phyloP scores from a whole-genome alignment of 2,797 vertebrate genomes.

The Microctenopoma lineatum region DNA sequence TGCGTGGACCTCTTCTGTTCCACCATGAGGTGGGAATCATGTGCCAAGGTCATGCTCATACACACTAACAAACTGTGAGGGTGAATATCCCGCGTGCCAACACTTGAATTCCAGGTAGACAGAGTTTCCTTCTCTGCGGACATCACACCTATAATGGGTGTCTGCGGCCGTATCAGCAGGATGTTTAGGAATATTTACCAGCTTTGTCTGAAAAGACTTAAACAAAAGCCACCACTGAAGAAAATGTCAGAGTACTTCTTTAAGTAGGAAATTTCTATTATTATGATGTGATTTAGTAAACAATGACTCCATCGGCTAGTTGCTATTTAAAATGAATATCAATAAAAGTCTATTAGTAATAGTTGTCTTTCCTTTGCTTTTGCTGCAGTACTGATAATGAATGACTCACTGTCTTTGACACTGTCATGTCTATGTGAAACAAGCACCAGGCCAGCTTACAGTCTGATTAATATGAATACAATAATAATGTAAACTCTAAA shows the following conservation, averaged over 20 bases:
- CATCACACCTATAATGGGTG: slow-evolving; percentile 56
- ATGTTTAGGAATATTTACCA: slow-evolving; percentile 27
- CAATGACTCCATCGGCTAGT: too few species aligned
- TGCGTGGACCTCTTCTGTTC: slow-evolving; percentile 56
- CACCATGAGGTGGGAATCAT: slow-evolving; percentile 45
- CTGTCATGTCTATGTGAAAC: neutral
- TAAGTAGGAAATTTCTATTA: too few species aligned
- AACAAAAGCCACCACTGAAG: neutral
- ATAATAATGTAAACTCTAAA: neutral
- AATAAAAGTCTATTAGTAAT: too few species aligned
- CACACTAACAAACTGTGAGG: slow-evolving; percentile 9
- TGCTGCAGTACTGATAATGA: slow-evolving; percentile 12
- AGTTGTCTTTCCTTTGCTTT: neutral
- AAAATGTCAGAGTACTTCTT: slow-evolving; percentile 1
- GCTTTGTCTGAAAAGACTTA: slow-evolving; percentile 18
- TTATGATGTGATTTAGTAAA: too few species aligned
- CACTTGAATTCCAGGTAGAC: slow-evolving; percentile 13
- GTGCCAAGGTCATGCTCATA: slow-evolving; percentile 60
- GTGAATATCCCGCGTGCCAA: slow-evolving; percentile 16
- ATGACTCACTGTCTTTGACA: neutral
- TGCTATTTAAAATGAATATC: too few species aligned
- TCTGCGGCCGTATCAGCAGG: slow-evolving; percentile 67
- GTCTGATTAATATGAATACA: neutral
- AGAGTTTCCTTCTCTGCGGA: slow-evolving; percentile 48
- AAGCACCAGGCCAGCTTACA: slow-evolving; percentile 2